Conservation (phyloP, 2,113 vertebrate genomes). For the Turnix velox region DNA sequence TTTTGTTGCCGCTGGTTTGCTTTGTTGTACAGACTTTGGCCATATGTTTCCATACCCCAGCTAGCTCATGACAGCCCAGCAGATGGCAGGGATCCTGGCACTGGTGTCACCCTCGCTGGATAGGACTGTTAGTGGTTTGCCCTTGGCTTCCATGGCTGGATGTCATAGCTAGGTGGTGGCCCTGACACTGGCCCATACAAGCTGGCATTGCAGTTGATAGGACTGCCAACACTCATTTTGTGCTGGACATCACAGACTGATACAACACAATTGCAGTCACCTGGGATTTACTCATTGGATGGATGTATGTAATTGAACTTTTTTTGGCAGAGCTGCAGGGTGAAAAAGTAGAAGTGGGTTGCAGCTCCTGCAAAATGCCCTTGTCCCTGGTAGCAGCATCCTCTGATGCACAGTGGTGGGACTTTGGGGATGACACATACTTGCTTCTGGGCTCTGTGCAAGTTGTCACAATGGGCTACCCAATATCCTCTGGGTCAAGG, state of each 20-base stretch:
- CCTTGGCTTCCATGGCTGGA: fast-evolving
- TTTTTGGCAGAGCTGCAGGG: neutral
- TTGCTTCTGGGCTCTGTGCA: neutral
- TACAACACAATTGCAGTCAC: neutral
- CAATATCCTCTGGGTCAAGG: neutral
- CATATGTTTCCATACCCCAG: neutral
- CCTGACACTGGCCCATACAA: neutral
- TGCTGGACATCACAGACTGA: neutral
- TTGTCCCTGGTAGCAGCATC: neutral
- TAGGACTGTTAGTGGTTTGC: neutral
- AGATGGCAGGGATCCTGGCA: neutral
- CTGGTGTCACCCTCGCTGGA: neutral
- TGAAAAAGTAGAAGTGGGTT: neutral
- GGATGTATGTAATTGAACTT: neutral
- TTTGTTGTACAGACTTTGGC: neutral
- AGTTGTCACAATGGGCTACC: neutral
- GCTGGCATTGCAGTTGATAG: fast-evolving
- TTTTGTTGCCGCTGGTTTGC: neutral
- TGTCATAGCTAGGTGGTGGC: neutral
- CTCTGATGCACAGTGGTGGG: neutral
- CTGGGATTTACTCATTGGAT: neutral
- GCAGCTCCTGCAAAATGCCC: neutral
- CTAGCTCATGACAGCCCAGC: neutral
- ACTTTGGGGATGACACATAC: neutral
- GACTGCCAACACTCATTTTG: neutral